Percentiles rank a stretch among this genome's conserved stretches.
These are phyloP conservation scores for Anoura caudifer DNA, from an alignment of 2,113 vertebrate species.

Conservation along the genomic window DNA sequence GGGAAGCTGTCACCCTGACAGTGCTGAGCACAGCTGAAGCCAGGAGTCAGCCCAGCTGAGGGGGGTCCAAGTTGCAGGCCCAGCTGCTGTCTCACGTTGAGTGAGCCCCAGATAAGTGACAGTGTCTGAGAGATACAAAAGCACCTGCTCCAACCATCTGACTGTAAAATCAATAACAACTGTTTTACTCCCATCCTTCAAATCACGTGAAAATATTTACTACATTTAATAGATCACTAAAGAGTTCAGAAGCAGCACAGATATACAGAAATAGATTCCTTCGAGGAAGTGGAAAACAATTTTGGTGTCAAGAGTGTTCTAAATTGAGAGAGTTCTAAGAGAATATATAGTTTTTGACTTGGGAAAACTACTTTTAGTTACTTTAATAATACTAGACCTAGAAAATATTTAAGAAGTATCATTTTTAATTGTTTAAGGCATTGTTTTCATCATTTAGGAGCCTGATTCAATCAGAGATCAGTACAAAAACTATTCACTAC, in stretches of 20 bases:
- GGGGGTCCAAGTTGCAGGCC: neutral
- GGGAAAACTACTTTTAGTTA: neutral
- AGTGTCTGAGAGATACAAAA: neutral
- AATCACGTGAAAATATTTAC: neutral
- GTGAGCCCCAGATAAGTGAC: accelerated
- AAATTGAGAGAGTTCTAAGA: neutral
- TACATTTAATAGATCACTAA: neutral
- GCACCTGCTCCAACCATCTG: neutral
- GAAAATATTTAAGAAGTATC: neutral
- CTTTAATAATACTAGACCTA: neutral
- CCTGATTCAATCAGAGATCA: neutral
- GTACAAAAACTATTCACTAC: neutral
- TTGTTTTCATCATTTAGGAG: neutral
- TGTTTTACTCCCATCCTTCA: neutral
- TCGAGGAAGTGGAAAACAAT: neutral
- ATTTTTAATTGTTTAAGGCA: neutral
- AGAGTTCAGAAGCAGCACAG: neutral
- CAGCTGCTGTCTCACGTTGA: neutral
- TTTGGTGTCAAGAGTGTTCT: neutral
- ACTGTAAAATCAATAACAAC: neutral
- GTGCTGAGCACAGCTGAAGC: neutral
- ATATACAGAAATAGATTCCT: neutral
- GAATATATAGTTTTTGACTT: neutral
- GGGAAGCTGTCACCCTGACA: accelerated
- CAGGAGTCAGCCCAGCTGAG: neutral